Percentiles rank a stretch among this genome's conserved stretches.
Evolutionary conservation across 2,113 vertebrate genomes (phyloP).

Genomic region (Tragelaphus imberbis): DNA sequence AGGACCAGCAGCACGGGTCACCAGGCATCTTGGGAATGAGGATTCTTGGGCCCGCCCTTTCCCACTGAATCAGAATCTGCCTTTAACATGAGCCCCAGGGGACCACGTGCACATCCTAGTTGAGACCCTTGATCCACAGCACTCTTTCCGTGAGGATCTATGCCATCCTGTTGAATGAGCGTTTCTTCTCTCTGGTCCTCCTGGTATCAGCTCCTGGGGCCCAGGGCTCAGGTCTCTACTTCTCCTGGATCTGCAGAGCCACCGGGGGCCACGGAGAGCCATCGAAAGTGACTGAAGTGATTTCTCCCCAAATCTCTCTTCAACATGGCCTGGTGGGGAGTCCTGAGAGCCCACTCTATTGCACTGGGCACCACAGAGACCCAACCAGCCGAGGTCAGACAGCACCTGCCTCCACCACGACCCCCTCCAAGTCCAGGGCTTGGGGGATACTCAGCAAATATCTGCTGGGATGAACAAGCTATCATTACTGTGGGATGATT

Average conservation of each 20-base stretch:
- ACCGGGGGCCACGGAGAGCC: background rate
- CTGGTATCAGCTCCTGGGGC: background rate
- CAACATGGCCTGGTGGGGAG: background rate
- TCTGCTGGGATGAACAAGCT: rapidly evolving
- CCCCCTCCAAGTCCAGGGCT: background rate
- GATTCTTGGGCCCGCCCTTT: rapidly evolving
- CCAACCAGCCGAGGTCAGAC: background rate
- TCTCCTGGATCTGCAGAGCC: background rate
- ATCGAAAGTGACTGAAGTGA: rapidly evolving
- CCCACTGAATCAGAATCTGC: background rate
- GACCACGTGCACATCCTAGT: rapidly evolving
- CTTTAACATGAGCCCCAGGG: background rate
- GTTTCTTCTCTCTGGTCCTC: background rate
- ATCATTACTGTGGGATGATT: background rate
- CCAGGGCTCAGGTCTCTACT: background rate
- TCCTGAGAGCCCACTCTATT: background rate
- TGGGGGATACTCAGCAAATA: background rate
- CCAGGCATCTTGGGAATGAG: background rate
- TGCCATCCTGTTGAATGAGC: rapidly evolving
- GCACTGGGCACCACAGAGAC: background rate
- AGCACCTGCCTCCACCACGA: background rate
- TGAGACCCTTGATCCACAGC: background rate
- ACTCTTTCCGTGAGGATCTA: rapidly evolving
- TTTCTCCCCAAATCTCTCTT: background rate
- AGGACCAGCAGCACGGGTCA: rapidly evolving